phyloP scores from a whole-genome alignment of 2,888 invertebrate genomes.

The Eristalinus aeneus region DNA sequence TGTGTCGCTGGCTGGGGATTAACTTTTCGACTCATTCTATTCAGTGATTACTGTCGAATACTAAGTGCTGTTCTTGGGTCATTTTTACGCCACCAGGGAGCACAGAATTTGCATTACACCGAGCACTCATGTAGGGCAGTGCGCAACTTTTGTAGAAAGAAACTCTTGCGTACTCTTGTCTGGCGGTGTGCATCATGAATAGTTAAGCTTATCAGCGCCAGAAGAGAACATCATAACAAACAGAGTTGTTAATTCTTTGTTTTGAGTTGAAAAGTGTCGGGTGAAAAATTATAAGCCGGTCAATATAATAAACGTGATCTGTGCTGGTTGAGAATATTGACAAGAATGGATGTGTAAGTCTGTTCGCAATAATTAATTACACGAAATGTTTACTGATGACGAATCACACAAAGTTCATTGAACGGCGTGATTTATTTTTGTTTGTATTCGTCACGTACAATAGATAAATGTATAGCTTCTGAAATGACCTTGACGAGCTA shows the following conservation, averaged over 20 bases:
- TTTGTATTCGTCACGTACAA: neutral
- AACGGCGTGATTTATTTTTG: neutral
- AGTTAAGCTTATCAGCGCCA: slow-evolving; percentile 26
- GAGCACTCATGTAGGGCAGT: slow-evolving; percentile 26
- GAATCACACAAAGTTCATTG: neutral
- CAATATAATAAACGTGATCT: slow-evolving; percentile 26
- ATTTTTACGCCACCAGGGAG: neutral
- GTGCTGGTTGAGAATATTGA: neutral
- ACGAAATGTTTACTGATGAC: neutral
- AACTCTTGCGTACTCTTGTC: neutral
- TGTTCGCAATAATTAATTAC: neutral
- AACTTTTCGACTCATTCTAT: neutral
- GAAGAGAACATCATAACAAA: neutral
- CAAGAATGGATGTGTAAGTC: slow-evolving; percentile 7
- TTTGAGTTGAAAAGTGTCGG: neutral
- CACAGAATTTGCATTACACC: neutral
- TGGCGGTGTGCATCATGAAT: slow-evolving; percentile 27
- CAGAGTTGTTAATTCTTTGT: slow-evolving; percentile 5
- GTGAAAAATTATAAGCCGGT: slow-evolving; percentile 2
- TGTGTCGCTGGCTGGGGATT: neutral
- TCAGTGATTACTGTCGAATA: neutral
- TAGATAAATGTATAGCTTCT: neutral
- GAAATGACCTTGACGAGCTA: neutral
- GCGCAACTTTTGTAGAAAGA: slow-evolving; percentile 25
- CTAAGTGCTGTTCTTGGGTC: neutral